Evolutionary conservation across 2,797 vertebrate species (phyloP).

Genomic region (Falco concolor): DNA sequence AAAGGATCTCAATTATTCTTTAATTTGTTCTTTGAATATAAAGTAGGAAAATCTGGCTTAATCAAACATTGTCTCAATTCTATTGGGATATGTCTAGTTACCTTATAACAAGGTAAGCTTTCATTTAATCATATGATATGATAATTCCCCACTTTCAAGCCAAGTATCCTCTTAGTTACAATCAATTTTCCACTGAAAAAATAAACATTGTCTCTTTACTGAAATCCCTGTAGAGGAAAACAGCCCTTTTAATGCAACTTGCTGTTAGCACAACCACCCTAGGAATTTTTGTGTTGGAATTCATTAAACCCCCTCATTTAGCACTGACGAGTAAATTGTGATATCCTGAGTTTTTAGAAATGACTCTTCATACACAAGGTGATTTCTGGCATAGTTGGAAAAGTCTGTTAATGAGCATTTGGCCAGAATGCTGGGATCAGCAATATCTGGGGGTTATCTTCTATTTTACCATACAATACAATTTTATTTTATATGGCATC

Average conservation of each 20-base stretch:
- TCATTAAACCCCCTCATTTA: slow-evolving; percentile 72
- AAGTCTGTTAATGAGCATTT: slow-evolving; percentile 30
- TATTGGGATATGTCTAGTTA: slow-evolving; percentile 91
- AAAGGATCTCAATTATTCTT: slow-evolving; percentile 89
- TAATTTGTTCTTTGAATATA: slow-evolving; percentile 94
- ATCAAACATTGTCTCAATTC: slow-evolving; percentile 92
- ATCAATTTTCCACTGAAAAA: slow-evolving; percentile 88
- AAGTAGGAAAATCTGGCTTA: slow-evolving; percentile 93
- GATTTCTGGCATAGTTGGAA: slow-evolving; percentile 45
- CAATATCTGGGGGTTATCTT: slow-evolving; percentile 32
- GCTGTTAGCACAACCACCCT: slow-evolving; percentile 66
- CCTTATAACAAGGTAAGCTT: slow-evolving; percentile 94
- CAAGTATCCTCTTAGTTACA: slow-evolving; percentile 93
- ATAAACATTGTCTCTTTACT: slow-evolving; percentile 80
- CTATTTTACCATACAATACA: background rate
- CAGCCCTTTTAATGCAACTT: slow-evolving; percentile 73
- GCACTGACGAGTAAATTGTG: slow-evolving; percentile 62
- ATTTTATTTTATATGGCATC: background rate
- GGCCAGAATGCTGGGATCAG: slow-evolving; percentile 22
- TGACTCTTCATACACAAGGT: background rate
- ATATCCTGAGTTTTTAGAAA: slow-evolving; percentile 47
- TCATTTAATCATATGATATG: slow-evolving; percentile 89
- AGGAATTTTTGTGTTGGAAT: slow-evolving; percentile 75
- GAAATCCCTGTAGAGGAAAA: slow-evolving; percentile 77
- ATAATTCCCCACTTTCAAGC: slow-evolving; percentile 83